phyloP scores from a whole-genome alignment of 2,797 vertebrate species.

The Discoglossus pictus region DNA sequence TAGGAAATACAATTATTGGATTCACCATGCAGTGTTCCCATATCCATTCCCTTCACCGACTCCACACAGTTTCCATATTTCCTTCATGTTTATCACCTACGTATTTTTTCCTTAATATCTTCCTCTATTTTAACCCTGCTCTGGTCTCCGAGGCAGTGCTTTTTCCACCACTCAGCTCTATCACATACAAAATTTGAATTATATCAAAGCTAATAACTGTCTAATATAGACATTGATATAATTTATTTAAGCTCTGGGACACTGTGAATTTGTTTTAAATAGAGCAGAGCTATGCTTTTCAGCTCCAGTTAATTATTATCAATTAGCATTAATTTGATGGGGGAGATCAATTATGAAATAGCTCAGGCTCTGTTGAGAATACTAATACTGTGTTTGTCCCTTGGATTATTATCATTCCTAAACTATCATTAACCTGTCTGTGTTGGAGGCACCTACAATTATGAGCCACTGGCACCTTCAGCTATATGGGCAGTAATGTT shows the following conservation, averaged over 20 bases:
- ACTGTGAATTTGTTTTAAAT: conserved; percentile 43
- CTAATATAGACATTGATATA: conserved; percentile 46
- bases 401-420: not conserved
- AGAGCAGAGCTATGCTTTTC: conserved; percentile 41
- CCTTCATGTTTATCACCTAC: not conserved
- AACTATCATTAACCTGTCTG: conserved; percentile 24
- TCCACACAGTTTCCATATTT: not conserved
- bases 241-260: conserved; percentile 52
- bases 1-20: no score
- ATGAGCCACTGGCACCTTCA: not conserved
- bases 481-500: no score
- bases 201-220: conserved; percentile 43
- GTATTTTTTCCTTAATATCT: not conserved
- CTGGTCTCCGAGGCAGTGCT: conserved; percentile 14
- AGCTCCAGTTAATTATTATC: conserved; percentile 48
- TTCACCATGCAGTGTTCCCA: no score
- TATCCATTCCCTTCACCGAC: no score
- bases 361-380: conserved; percentile 35
- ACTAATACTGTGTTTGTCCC: conserved; percentile 28
- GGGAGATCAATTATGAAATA: conserved; percentile 51
- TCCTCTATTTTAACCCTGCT: not conserved
- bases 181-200: conserved; percentile 38
- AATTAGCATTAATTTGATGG: conserved; percentile 51
- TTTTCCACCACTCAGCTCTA: conserved; percentile 7
- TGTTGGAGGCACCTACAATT: conserved; percentile 5